Percentiles rank a stretch among this genome's conserved stretches.
Evolutionary conservation across 1,140 invertebrate species (phyloP).

Genomic region (Cyclina sinensis): DNA sequence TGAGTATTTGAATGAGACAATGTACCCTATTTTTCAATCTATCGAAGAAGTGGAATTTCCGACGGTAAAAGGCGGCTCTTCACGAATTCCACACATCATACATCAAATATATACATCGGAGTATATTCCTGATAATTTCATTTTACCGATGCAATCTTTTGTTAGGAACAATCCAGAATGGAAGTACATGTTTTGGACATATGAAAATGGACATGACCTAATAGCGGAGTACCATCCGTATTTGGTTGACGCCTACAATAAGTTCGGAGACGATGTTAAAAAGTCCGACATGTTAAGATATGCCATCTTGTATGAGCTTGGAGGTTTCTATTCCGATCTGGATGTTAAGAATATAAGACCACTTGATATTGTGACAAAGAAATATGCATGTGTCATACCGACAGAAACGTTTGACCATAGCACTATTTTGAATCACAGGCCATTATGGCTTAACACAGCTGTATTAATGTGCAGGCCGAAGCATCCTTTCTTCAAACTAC

Average conservation of each 20-base stretch:
- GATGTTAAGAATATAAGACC: conserved; percentile 77
- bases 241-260: background rate
- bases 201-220: background rate
- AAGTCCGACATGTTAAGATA: conserved; percentile 76
- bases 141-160: background rate
- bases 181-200: conserved; percentile 34
- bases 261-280: background rate
- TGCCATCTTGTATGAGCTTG: conserved; percentile 78
- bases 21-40: background rate
- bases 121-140: background rate
- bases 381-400: conserved; percentile 72
- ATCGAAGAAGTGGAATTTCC: background rate
- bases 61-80: background rate
- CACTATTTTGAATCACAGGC: background rate
- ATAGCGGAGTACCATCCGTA: background rate
- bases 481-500: conserved; percentile 22
- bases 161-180: conserved; percentile 4
- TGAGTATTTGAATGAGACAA: background rate
- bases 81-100: conserved; percentile 36
- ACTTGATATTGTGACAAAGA: conserved; percentile 66
- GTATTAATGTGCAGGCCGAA: background rate
- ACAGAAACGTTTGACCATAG: conserved; percentile 25
- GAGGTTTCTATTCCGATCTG: conserved; percentile 81
- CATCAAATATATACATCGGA: conserved; percentile 13
- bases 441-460: background rate